Base-by-base conservation (phyloP, 2,888 invertebrate genomes). In the Dicyrtomina minuta region DNA sequence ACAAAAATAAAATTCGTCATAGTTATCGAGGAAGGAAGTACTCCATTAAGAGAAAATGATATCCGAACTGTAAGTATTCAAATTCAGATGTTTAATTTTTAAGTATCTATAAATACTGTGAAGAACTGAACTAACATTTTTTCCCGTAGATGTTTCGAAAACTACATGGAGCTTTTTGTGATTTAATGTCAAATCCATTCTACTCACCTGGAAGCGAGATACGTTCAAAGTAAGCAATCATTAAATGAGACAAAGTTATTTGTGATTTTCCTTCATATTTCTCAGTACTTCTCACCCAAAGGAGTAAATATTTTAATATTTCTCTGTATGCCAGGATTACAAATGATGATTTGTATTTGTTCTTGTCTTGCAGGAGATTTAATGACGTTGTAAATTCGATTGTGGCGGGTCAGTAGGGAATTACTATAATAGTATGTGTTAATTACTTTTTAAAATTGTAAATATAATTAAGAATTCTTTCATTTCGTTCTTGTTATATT, bases 171-270 rank as follows among this genome's bases (percentile, higher is more conserved):
- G 88, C 93, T 46, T 98, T 96, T 81, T 92, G 94, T 1, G 95
- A 97, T 82, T 91, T 94, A 74, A 90, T 98, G 70, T 96, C 94
- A 80, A 96, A 97, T 84, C 97, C 98, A 56, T 98, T 99, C 83
- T 96, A 97, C 84, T 87, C 91, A 80, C 95, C 96, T 39, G 96
- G 96, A 33, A 92, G 95, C 79, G 88, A 89, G 77, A 90, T 98
- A 60, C 87, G 86, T 55, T 96, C 96, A 4, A 88, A 87, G 95
- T 96, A 86, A 88, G 87, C 81, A 49, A 22, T 24, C 13, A 1
- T 46, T 53, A 1, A n/a, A 24, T 24, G 4, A 22, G 8, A 22
- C 24, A 24, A 8, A 13, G n/a, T n/a, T n/a, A n/a, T n/a, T n/a
- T 55, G 24, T 55, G 8, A 22, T 20, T 55, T 12, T 12, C 10